Evolutionary conservation across 2,113 vertebrate species (phyloP), one percentile per base, ranked within the genome.

Genomic region (Acanthisitta chloris): DNA sequence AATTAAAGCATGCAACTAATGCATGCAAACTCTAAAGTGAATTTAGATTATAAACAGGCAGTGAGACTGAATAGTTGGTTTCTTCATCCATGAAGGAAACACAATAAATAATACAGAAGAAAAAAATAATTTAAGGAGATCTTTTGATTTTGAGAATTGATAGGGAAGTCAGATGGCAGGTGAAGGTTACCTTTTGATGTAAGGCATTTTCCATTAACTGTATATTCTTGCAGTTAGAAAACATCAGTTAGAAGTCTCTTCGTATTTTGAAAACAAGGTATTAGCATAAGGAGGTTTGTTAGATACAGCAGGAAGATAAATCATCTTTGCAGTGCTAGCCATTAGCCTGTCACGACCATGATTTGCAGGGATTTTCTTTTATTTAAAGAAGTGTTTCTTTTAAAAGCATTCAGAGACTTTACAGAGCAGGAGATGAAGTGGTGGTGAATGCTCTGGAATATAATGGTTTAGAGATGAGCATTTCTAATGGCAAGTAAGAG

Each of bases 231-330:
- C 42, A 65, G 51, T 90, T 97, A 94, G 81, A 86, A 79, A 95
- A 80, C 38, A 89, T 72, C 65, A 65, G 46, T 72, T 91, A 70
- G 66, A 64, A 74, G 28, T 95, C 49, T 73, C 48, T 81, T 81
- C 17, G 5, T 90, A 80, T 83, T 94, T 95, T 81, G 71, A 40
- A 95, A 95, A 80, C 74, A 88, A 88, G 28, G 42, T 62, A 81
- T 81, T 94, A 76, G 40, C 58, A 23, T 91, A 83, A 94, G 86
- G 94, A 94, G 64, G 34, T 94, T 96, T 92, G 64, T 92, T 96
- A 90, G 87, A n/a, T 34, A 36, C 14, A 83, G 45, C 34, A 83
- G 76, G 86, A 76, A 93, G 81, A 95, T 67, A 95, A 93, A 93
- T 89, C 34, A 87, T 86, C 65, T 89, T 79, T 83, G 78, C 64